Evolutionary conservation across 2,888 invertebrate genomes (phyloP).

Genomic region (Tenthredo distinguenda): DNA sequence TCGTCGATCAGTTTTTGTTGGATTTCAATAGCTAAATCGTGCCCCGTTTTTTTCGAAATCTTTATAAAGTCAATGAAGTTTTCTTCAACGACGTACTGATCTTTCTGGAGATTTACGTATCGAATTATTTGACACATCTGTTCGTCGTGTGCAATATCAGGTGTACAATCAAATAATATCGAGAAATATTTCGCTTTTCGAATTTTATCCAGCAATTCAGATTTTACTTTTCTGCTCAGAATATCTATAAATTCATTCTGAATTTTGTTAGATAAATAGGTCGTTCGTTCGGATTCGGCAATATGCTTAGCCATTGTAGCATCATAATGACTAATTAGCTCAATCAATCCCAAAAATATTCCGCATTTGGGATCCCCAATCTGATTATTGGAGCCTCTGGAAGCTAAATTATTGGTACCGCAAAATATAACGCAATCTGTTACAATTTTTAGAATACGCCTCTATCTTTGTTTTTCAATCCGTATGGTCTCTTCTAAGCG

Average conservation of each 20-base stretch:
- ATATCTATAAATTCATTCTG: too few species aligned
- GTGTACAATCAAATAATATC: too few species aligned
- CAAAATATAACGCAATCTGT: constrained; percentile 35
- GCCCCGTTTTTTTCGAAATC: constrained; percentile 11
- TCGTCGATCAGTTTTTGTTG: constrained; percentile 45
- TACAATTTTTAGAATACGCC: constrained; percentile 48
- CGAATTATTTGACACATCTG: constrained; percentile 15
- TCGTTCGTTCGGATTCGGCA: constrained; percentile 28
- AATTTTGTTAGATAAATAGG: background rate
- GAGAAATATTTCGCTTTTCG: too few species aligned
- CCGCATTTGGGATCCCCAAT: constrained; percentile 17
- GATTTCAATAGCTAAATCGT: background rate
- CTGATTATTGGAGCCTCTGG: constrained; percentile 4
- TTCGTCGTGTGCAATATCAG: constrained; percentile 14
- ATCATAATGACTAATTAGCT: constrained; percentile 34
- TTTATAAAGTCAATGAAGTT: constrained; percentile 18
- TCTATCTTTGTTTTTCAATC: constrained; percentile 40
- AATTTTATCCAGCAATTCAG: too few species aligned
- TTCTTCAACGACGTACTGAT: too few species aligned
- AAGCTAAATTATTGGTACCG: constrained; percentile 31
- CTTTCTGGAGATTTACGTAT: constrained; percentile 22
- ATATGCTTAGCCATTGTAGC: constrained; percentile 28
- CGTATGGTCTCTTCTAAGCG: constrained; percentile 44
- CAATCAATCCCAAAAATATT: constrained; percentile 21
- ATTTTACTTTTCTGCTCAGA: too few species aligned